Evolutionary conservation across 2,113 vertebrate species (phyloP), one percentile per base, ranked within the genome.

Genomic region (Ursus arctos): DNA sequence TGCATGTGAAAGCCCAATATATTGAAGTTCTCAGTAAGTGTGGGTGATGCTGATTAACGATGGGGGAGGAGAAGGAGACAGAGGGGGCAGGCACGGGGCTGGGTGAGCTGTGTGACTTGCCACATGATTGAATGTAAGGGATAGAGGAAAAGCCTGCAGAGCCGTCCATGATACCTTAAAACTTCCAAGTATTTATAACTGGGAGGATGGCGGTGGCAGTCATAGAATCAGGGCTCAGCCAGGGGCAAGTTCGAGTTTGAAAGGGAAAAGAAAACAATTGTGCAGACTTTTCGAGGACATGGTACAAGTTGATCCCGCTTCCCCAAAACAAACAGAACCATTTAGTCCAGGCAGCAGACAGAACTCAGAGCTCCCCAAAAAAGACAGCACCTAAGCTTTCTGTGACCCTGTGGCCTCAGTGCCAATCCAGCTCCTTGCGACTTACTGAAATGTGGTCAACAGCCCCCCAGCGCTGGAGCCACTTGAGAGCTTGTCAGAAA

Each of bases 211-310:
- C 3, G 4, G 63, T 85, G 7, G 33, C 81, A 88, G 53, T 83
- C 65, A 79, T 33, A 90, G 61, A 77, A 43, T 83, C 59, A 59
- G 43, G 5, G 33, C 59, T 85, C 80, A 92, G 67, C 33, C 71
- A 63, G 22, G 51, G 19, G 13, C 21, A 80, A 55, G 12, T 31
- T 95, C 8, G 55, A 4, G 21, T 92, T 51, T 55, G 59, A 92
- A 95, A 93, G 2, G 33, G 22, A 95, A 95, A 87, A 84, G 69
- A 43, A 87, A 85, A 71, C 31, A 95, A 36, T 28, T 36, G 4
- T 18, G 47, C 49, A 74, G 40, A 26, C n/a, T 74, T 36, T 51
- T 67, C 86, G 63, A 36, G 47, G 55, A 53, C 47, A 16, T 51
- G 6, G 33, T 53, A 63, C n/a, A 40, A 40, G 67, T 51, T 2